phyloP scores from a whole-genome alignment of 2,113 vertebrate species.

The Chaetodon trifascialis region DNA sequence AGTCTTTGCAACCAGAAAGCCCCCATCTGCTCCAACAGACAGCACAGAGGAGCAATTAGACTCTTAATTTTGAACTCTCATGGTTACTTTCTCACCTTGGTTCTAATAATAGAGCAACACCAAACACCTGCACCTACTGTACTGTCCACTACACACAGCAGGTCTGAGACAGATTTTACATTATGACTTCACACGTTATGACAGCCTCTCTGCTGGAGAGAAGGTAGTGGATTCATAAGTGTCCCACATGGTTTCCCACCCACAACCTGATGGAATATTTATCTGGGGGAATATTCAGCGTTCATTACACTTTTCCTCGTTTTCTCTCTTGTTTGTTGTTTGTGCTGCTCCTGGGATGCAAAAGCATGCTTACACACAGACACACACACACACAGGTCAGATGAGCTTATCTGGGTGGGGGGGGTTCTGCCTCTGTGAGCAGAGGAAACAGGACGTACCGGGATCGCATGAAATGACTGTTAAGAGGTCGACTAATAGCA shows the following conservation, averaged over 20 bases:
- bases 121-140: conserved; percentile 17
- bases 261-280: conserved; percentile 62
- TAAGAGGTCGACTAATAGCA: conserved; percentile 9
- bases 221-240: conserved; percentile 39
- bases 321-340: conserved; percentile 28
- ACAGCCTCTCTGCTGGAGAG: conserved; percentile 33
- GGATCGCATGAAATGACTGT: conserved; percentile 17
- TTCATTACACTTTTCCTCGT: conserved; percentile 42
- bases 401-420: conserved; percentile 24
- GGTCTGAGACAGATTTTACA: conserved; percentile 26
- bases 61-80: conserved; percentile 68
- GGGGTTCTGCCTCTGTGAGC: conserved; percentile 35
- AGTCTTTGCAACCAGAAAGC: conserved; percentile 64
- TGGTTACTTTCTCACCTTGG: conserved; percentile 60
- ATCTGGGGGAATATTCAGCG: conserved; percentile 43
- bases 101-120: conserved; percentile 54
- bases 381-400: background rate
- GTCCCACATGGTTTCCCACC: conserved; percentile 43
- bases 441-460: conserved; percentile 16
- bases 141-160: conserved; percentile 4
- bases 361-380: background rate
- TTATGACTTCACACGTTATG: conserved; percentile 4
- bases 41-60: conserved; percentile 68
- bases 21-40: conserved; percentile 73
- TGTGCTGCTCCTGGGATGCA: conserved; percentile 5